These are phyloP conservation scores for Ametastegia equiseti DNA, from an alignment of 2,888 invertebrate species.

Conservation along the genomic window DNA sequence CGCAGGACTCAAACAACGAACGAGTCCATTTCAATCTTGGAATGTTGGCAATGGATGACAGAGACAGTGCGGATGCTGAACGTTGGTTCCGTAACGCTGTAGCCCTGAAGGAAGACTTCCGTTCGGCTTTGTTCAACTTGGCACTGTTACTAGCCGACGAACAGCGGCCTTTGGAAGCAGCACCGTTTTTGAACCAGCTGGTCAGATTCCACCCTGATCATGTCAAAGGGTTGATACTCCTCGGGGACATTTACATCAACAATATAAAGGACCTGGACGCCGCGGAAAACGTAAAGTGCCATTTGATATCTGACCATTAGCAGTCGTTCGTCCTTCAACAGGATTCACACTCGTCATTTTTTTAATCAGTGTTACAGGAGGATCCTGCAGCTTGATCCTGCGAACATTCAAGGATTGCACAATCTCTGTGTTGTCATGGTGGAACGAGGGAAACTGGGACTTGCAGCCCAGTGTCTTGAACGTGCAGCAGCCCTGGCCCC, in stretches of 20 bases:
- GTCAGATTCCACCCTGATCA: conserved; percentile 95
- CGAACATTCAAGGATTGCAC: conserved; percentile 95
- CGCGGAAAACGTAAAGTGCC: conserved; percentile 89
- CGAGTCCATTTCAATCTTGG: conserved; percentile 96
- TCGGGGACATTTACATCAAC: conserved; percentile 98
- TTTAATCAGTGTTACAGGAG: conserved; percentile 89
- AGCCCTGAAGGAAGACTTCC: conserved; percentile 91
- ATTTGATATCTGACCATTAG: neutral
- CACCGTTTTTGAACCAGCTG: conserved; percentile 93
- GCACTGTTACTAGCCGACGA: conserved; percentile 93
- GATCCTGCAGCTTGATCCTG: conserved; percentile 91
- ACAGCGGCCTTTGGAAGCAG: conserved; percentile 92
- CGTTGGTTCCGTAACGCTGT: conserved; percentile 94
- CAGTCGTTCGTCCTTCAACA: neutral
- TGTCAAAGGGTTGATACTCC: conserved; percentile 93
- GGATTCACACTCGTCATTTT: neutral
- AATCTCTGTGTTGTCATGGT: conserved; percentile 98
- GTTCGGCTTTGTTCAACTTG: conserved; percentile 96
- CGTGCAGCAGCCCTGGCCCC: conserved; percentile 91
- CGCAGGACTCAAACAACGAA: conserved; percentile 86
- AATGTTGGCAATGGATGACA: conserved; percentile 98
- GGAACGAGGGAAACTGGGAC: conserved; percentile 90
- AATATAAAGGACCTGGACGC: conserved; percentile 95
- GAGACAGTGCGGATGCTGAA: conserved; percentile 92
- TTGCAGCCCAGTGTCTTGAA: conserved; percentile 91